phyloP scores from a whole-genome alignment of 2,888 invertebrate genomes.

The Andrena fulva region DNA sequence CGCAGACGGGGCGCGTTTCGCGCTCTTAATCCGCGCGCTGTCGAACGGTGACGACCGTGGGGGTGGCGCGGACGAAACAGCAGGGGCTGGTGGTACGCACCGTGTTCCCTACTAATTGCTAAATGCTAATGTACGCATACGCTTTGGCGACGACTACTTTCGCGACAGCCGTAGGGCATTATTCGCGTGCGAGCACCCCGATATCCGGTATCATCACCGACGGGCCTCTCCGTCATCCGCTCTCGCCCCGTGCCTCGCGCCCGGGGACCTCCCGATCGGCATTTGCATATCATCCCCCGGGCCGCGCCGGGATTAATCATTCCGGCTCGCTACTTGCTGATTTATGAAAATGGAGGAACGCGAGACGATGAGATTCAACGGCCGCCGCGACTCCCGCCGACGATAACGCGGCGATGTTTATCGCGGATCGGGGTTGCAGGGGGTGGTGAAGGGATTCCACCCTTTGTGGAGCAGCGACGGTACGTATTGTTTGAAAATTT shows the following conservation, averaged over 20 bases:
- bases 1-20: slow-evolving; percentile 4
- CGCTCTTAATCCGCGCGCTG: slow-evolving; percentile 31
- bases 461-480: slow-evolving; percentile 7
- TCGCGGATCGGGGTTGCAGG: slow-evolving; percentile 27
- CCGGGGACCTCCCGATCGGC: slow-evolving; percentile 54
- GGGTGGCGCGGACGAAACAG: neutral
- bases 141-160: slow-evolving; percentile 72
- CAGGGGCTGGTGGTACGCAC: slow-evolving; percentile 16
- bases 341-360: slow-evolving; percentile 59
- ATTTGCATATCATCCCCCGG: slow-evolving; percentile 46
- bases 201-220: slow-evolving; percentile 51
- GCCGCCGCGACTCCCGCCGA: neutral
- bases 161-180: slow-evolving; percentile 55
- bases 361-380: slow-evolving; percentile 34
- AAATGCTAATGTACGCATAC: slow-evolving; percentile 76
- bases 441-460: neutral
- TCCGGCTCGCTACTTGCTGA: slow-evolving; percentile 62
- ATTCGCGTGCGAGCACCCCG: slow-evolving; percentile 49
- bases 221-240: slow-evolving; percentile 49
- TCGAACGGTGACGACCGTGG: slow-evolving; percentile 23
- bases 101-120: slow-evolving; percentile 73
- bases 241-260: slow-evolving; percentile 48
- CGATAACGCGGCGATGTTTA: slow-evolving; percentile 44
- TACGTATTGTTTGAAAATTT: no score
- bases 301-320: slow-evolving; percentile 59